phyloP scores from a whole-genome alignment of 1,140 invertebrate species.

The Trichomalopsis sarcophagae region DNA sequence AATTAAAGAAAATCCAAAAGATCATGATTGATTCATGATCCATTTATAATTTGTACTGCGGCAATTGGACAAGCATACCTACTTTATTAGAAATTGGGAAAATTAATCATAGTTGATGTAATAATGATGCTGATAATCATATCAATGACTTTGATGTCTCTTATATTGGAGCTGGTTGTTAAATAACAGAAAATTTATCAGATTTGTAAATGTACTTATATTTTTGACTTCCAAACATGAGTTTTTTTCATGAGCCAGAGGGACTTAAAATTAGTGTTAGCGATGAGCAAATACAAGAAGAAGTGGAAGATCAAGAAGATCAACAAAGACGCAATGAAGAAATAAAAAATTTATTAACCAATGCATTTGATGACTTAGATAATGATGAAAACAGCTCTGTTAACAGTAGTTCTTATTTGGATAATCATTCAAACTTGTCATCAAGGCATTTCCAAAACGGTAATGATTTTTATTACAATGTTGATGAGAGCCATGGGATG shows the following conservation, averaged over 20 bases:
- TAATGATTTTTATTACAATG: neutral
- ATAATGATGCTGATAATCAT: neutral
- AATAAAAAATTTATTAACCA: constrained; percentile 66
- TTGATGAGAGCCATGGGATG: neutral
- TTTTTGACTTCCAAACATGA: neutral
- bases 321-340: constrained; percentile 66
- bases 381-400: constrained; percentile 68
- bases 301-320: constrained; percentile 70
- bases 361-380: constrained; percentile 68
- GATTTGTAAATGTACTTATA: neutral
- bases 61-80: too few species aligned
- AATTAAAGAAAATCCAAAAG: too few species aligned
- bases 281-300: constrained; percentile 58
- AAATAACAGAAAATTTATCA: neutral
- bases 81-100: too few species aligned
- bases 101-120: neutral
- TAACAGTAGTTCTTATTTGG: constrained; percentile 62
- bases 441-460: constrained; percentile 58
- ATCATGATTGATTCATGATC: too few species aligned
- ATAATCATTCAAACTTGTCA: constrained; percentile 49
- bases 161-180: neutral
- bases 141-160: neutral
- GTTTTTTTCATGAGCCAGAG: neutral
- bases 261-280: neutral
- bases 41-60: too few species aligned